Percentiles rank a stretch among this genome's conserved stretches.
Conservation (phyloP, 2,797 vertebrate species). For the Poecilia wingei region DNA sequence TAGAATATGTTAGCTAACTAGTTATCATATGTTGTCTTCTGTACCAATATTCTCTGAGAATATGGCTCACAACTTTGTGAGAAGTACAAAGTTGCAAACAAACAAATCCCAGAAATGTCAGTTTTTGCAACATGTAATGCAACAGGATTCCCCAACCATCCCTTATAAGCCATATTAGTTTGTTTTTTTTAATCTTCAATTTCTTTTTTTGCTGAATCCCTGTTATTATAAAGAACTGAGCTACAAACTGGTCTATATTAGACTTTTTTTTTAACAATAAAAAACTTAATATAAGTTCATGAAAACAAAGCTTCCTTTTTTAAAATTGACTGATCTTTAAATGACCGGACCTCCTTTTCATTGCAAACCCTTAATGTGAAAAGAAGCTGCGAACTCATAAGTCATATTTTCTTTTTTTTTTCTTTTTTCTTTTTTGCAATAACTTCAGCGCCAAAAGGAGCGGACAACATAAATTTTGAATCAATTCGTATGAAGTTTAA, state of each 20-base stretch:
- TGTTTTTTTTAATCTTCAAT: no score
- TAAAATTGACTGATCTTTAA: slow-evolving; percentile 43
- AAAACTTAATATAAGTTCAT: not conserved
- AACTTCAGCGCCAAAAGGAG: slow-evolving; percentile 64
- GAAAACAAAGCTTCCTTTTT: not conserved
- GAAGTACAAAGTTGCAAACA: no score
- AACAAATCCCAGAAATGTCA: no score
- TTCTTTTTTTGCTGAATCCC: not conserved
- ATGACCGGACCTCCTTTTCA: slow-evolving; percentile 45
- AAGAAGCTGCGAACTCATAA: slow-evolving; percentile 31
- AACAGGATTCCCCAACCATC: no score
- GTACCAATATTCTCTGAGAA: no score
- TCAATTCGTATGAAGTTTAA: slow-evolving; percentile 69
- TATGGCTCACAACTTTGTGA: no score
- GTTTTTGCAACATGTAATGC: no score
- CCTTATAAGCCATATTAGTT: no score
- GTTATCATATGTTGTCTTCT: no score
- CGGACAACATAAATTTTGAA: slow-evolving; percentile 70
- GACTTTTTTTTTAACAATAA: not conserved
- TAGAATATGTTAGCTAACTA: no score
- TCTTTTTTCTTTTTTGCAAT: slow-evolving; percentile 53
- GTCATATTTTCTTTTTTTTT: slow-evolving; percentile 58
- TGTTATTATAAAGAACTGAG: not conserved
- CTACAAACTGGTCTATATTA: not conserved
- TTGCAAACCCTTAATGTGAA: slow-evolving; percentile 22